A percentile compares a stretch with the other conserved stretches of the same genome.
phyloP scores from a whole-genome alignment of 2,797 vertebrate genomes.

The Anableps anableps region DNA sequence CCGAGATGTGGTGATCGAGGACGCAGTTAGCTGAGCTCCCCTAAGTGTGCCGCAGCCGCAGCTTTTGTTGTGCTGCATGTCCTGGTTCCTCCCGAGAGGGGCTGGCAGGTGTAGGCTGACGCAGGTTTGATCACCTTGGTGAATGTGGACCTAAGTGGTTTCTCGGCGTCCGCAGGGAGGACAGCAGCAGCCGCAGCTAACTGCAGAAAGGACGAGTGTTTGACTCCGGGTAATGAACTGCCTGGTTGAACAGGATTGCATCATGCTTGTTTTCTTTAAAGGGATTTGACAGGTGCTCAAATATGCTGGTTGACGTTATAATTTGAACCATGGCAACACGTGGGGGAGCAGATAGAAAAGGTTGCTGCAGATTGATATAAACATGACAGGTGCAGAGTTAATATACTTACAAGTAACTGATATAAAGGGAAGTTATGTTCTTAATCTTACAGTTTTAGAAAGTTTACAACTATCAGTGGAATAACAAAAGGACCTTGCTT shows the following conservation, averaged over 20 bases:
- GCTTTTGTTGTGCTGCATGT: constrained; percentile 77
- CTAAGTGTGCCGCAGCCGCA: constrained; percentile 40
- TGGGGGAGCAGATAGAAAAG: constrained; percentile 41
- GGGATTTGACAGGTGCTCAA: constrained; percentile 77
- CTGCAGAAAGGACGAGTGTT: constrained; percentile 67
- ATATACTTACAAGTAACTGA: constrained; percentile 37
- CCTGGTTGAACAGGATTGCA: constrained; percentile 78
- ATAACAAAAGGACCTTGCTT: constrained; percentile 35
- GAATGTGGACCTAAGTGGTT: constrained; percentile 67
- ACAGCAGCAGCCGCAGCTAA: constrained; percentile 63
- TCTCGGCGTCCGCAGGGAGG: constrained; percentile 64
- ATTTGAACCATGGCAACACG: constrained; percentile 56
- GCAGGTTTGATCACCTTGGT: constrained; percentile 84
- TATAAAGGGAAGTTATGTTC: not conserved
- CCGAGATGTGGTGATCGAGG: constrained; percentile 74
- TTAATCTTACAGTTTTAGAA: constrained; percentile 4
- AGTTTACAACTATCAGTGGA: constrained; percentile 15
- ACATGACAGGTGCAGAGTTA: constrained; percentile 1
- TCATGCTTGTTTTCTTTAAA: constrained; percentile 79
- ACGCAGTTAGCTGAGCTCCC: constrained; percentile 69
- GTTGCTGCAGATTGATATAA: constrained; percentile 44
- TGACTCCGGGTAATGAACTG: constrained; percentile 80
- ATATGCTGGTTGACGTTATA: constrained; percentile 71
- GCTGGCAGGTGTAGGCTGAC: constrained; percentile 81
- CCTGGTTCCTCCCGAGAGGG: constrained; percentile 67